Percentiles rank a stretch among this genome's conserved stretches.
Conservation (phyloP, 2,888 invertebrate species). For the Apamea sordens region DNA sequence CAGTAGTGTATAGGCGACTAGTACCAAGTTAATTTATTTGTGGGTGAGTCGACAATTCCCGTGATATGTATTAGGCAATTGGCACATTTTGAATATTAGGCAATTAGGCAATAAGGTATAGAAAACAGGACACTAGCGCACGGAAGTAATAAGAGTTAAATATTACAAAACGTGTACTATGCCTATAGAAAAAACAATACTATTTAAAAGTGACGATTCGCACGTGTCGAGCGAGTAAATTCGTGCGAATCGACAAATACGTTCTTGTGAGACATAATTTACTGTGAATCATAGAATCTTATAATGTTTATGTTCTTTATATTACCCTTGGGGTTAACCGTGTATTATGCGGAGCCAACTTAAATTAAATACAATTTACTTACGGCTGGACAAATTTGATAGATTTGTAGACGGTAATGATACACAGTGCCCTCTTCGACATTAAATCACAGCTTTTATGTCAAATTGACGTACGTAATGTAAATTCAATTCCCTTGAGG, state of each 20-base stretch:
- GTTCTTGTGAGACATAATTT: slow-evolving; percentile 51
- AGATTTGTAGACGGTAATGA: slow-evolving; percentile 53
- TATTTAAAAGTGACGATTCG: not conserved
- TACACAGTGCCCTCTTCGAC: slow-evolving; percentile 24
- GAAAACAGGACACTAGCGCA: too few relatives aligned
- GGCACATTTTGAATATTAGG: not conserved
- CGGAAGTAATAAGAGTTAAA: too few relatives aligned
- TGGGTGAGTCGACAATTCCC: not conserved
- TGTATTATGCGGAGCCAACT: slow-evolving; percentile 16
- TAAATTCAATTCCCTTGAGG: slow-evolving; percentile 11
- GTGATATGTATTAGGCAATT: not conserved
- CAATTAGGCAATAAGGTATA: too few relatives aligned
- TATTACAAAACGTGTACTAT: too few relatives aligned
- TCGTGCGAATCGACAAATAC: not conserved
- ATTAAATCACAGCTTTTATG: slow-evolving; percentile 38
- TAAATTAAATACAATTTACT: slow-evolving; percentile 30
- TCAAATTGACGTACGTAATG: slow-evolving; percentile 28
- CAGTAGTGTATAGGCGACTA: too few relatives aligned
- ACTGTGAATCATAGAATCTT: slow-evolving; percentile 45
- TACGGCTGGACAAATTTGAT: slow-evolving; percentile 34
- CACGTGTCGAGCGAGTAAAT: not conserved
- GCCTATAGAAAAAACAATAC: not conserved
- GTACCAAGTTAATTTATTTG: not conserved
- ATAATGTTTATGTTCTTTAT: slow-evolving; percentile 27
- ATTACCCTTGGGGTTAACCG: slow-evolving; percentile 22